A percentile compares a stretch with the other conserved stretches of the same genome.
Conservation (phyloP, 1,140 invertebrate species). For the Holotrichia oblita region DNA sequence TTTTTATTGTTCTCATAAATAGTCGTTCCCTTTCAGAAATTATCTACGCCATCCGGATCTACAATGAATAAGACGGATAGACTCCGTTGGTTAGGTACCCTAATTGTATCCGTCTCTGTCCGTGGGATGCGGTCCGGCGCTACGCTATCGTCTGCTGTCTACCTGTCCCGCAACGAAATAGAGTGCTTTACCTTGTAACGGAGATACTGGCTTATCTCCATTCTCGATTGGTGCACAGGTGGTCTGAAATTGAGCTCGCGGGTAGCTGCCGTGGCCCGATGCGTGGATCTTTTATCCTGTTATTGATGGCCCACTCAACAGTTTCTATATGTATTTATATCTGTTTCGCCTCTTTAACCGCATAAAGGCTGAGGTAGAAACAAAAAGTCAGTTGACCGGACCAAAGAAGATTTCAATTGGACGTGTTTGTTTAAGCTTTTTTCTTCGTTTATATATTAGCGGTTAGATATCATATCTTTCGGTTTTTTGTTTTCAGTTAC, state of each 20-base stretch:
- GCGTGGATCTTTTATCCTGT: constrained; percentile 34
- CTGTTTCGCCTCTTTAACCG: constrained; percentile 23
- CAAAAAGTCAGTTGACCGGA: constrained; percentile 2
- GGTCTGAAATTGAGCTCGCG: constrained; percentile 30
- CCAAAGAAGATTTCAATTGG: not conserved
- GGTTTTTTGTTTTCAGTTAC: constrained; percentile 3
- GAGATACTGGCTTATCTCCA: constrained; percentile 1
- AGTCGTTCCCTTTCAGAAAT: constrained; percentile 7
- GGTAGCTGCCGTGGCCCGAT: constrained; percentile 14
- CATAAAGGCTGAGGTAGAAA: constrained; percentile 1
- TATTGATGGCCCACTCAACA: constrained; percentile 34
- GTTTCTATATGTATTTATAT: constrained; percentile 34
- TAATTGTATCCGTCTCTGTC: constrained; percentile 2
- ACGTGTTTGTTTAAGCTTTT: constrained; percentile 27
- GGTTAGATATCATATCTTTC: not conserved
- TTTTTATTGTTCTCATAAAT: constrained; percentile 32
- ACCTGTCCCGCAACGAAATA: constrained; percentile 32
- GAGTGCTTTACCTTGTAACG: constrained; percentile 34
- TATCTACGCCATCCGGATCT: not conserved
- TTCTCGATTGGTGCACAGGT: constrained; percentile 2
- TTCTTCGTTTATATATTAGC: not conserved
- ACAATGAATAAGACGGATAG: constrained; percentile 5
- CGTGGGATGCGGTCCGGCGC: not conserved
- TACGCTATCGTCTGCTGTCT: constrained; percentile 1
- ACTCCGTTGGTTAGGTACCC: not conserved